Evolutionary conservation across 2,797 vertebrate species (phyloP).

Genomic region (Tinamus major): DNA sequence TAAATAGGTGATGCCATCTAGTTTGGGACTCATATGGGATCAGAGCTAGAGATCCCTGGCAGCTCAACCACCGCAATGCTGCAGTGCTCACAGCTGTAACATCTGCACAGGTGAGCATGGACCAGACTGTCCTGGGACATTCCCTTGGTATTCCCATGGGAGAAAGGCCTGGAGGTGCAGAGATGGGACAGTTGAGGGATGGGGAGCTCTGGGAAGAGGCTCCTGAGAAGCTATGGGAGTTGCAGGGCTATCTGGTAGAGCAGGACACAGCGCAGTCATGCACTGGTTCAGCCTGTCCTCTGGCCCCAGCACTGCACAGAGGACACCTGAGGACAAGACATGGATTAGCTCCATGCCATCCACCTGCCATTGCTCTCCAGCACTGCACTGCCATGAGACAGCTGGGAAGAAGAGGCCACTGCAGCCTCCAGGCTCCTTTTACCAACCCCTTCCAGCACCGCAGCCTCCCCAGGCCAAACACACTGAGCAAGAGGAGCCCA

Average conservation of each 20-base stretch:
- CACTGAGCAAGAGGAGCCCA: background rate
- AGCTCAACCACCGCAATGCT: accelerated
- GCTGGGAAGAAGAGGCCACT: background rate
- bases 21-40: background rate
- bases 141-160: background rate
- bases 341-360: background rate
- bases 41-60: background rate
- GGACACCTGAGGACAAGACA: background rate
- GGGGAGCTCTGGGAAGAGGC: no score
- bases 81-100: background rate
- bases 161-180: no score
- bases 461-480: background rate
- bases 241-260: no score
- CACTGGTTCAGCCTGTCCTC: background rate
- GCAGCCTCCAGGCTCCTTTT: background rate
- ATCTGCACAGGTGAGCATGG: background rate
- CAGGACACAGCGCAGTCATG: no score
- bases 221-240: no score
- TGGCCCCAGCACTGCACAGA: background rate
- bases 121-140: background rate
- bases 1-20: constrained; percentile 45
- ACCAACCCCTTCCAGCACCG: background rate
- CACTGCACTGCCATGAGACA: accelerated
- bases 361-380: background rate
- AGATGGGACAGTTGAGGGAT: no score